Evolutionary conservation across 2,888 invertebrate genomes (phyloP).

Genomic region (Alloscopus bannaensis): DNA sequence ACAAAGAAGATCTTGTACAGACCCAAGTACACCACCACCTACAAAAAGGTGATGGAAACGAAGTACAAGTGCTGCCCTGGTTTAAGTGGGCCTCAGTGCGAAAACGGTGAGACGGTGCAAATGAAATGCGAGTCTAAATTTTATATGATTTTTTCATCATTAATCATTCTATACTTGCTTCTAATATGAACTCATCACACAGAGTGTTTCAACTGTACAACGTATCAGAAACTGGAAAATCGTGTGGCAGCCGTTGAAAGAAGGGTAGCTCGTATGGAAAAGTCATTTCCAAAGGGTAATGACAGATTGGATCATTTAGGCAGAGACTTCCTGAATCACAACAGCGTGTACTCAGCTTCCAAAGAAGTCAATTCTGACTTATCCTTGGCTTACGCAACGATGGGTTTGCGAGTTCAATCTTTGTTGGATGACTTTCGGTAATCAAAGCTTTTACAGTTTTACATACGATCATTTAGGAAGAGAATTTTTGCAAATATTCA

Average conservation of each 20-base stretch:
- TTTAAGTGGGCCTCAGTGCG: constrained; percentile 63
- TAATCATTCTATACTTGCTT: constrained; percentile 1
- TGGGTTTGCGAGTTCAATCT: constrained; percentile 34
- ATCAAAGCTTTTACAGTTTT: too few species aligned
- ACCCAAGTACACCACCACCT: constrained; percentile 71
- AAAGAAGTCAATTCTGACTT: constrained; percentile 11
- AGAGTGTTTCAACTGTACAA: constrained; percentile 74
- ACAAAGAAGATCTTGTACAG: constrained; percentile 71
- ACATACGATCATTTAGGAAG: neutral
- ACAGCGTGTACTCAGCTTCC: constrained; percentile 22
- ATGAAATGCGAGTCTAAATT: neutral
- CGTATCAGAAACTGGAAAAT: constrained; percentile 64
- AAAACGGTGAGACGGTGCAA: constrained; percentile 51
- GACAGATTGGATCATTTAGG: constrained; percentile 29
- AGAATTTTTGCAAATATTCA: constrained; percentile 1
- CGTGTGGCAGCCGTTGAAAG: constrained; percentile 54
- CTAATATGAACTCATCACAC: constrained; percentile 25
- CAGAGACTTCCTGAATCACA: constrained; percentile 32
- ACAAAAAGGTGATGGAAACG: constrained; percentile 72
- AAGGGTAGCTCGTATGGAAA: constrained; percentile 45
- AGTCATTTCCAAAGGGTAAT: constrained; percentile 14
- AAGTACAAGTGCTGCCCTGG: constrained; percentile 73
- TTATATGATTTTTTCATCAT: constrained; percentile 7
- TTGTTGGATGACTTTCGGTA: constrained; percentile 45
- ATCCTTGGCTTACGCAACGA: constrained; percentile 19